Evolutionary conservation across 2,888 invertebrate genomes (phyloP).

Genomic region (Celastrina argiolus): DNA sequence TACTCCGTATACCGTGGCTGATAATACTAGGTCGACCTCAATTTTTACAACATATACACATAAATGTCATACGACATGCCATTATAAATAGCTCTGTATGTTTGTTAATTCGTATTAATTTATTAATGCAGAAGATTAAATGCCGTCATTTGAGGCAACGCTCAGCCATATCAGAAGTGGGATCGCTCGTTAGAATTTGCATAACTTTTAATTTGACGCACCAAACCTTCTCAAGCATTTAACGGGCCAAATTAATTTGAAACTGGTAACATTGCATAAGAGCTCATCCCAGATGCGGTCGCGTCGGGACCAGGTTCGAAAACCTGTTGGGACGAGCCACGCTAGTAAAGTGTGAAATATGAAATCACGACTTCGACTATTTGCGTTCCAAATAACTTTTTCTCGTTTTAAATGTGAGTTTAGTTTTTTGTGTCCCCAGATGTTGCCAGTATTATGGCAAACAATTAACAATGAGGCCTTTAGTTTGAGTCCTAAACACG

Average conservation of each 20-base stretch:
- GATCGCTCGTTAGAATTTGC: conserved; percentile 57
- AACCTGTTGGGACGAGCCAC: conserved; percentile 66
- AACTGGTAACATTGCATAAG: conserved; percentile 33
- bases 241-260: conserved; percentile 14
- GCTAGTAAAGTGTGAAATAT: conserved; percentile 75
- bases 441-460: neutral
- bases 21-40: conserved; percentile 63
- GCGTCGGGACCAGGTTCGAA: conserved; percentile 52
- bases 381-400: conserved; percentile 69
- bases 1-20: conserved; percentile 62
- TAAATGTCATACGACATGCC: conserved; percentile 46
- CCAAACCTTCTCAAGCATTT: conserved; percentile 13
- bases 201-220: conserved; percentile 65
- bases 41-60: conserved; percentile 59
- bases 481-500: conserved; percentile 46
- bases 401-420: conserved; percentile 39
- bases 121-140: neutral
- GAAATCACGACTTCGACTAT: conserved; percentile 75
- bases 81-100: conserved; percentile 15
- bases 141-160: neutral
- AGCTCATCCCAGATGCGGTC: conserved; percentile 38
- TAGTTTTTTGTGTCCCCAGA: conserved; percentile 4
- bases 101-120: conserved; percentile 1
- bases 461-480: conserved; percentile 1
- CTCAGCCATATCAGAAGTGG: conserved; percentile 35